Percentiles rank a stretch among this genome's conserved stretches.
Conservation (phyloP, 2,797 vertebrate species). For the Amblyopsis hoosieri region DNA sequence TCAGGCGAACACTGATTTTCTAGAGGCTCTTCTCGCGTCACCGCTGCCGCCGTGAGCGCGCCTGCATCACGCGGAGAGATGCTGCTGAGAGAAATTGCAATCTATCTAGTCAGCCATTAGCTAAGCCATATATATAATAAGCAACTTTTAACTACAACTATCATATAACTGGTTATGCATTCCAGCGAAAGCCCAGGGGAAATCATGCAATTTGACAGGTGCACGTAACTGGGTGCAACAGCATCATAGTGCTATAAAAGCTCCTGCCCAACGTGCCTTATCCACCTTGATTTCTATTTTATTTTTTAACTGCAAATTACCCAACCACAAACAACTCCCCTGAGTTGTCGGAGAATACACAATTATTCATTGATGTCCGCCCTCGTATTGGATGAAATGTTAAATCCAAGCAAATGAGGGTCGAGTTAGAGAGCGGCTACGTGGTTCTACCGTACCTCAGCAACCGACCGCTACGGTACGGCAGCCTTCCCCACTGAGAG, state of each 20-base stretch:
- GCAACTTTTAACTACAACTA: no score
- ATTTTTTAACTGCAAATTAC: no score
- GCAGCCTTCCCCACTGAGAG: no score
- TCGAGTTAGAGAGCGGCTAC: no score
- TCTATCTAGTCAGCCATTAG: constrained; percentile 8
- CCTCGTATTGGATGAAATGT: no score
- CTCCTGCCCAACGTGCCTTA: constrained; percentile 8
- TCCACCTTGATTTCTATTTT: constrained; percentile 2
- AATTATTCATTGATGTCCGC: no score
- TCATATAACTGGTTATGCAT: constrained; percentile 39
- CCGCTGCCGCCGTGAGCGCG: constrained; percentile 29
- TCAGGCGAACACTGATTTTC: constrained; percentile 5
- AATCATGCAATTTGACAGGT: constrained; percentile 61
- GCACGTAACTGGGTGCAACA: constrained; percentile 37
- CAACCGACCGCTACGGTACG: no score
- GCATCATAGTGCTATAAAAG: constrained; percentile 34
- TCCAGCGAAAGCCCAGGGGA: constrained; percentile 43
- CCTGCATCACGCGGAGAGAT: constrained; percentile 46
- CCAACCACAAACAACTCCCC: no score
- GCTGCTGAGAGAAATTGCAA: constrained; percentile 22
- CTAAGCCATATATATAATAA: not conserved
- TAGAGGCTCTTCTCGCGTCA: constrained; percentile 31
- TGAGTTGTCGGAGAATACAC: no score
- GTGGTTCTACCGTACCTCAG: no score
- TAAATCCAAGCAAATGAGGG: no score